Evolutionary conservation across 2,888 invertebrate genomes (phyloP).

Genomic region (Microplitis manilae): DNA sequence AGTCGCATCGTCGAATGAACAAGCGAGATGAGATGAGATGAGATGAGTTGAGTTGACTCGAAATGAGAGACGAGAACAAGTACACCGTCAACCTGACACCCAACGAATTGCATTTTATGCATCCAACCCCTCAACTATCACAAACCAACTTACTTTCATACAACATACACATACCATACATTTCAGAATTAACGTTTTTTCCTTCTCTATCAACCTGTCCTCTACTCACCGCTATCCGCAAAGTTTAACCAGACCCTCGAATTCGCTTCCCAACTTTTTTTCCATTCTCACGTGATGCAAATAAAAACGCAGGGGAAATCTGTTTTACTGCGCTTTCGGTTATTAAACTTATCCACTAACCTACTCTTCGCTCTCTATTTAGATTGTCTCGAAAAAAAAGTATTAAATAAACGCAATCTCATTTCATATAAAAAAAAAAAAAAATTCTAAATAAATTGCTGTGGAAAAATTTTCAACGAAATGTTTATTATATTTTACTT

Average conservation of each 20-base stretch:
- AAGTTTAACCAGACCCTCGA: conserved; percentile 22
- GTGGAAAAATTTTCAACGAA: background rate
- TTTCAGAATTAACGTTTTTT: conserved; percentile 6
- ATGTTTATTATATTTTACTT: background rate
- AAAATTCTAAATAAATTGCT: conserved; percentile 2
- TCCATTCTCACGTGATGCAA: conserved; percentile 12
- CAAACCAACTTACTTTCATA: conserved; percentile 39
- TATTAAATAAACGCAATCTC: too few relatives aligned
- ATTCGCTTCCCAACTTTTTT: conserved; percentile 6
- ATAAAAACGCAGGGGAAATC: conserved; percentile 28
- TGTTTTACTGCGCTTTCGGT: conserved; percentile 29
- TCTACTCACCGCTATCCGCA: conserved; percentile 10
- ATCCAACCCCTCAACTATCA: conserved; percentile 44
- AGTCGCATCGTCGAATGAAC: conserved; percentile 49
- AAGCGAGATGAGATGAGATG: conserved; percentile 41
- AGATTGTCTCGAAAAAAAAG: background rate
- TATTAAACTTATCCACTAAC: conserved; percentile 13
- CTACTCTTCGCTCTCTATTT: background rate
- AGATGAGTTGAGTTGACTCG: conserved; percentile 11
- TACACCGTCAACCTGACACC: conserved; percentile 52
- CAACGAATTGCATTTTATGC: conserved; percentile 65
- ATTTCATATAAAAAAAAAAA: background rate
- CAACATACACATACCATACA: too few relatives aligned
- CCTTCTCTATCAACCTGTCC: conserved; percentile 18
- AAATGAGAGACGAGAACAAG: conserved; percentile 23